These are phyloP conservation scores for Nomada ruficornis DNA, from an alignment of 2,888 invertebrate species.

Conservation along the genomic window DNA sequence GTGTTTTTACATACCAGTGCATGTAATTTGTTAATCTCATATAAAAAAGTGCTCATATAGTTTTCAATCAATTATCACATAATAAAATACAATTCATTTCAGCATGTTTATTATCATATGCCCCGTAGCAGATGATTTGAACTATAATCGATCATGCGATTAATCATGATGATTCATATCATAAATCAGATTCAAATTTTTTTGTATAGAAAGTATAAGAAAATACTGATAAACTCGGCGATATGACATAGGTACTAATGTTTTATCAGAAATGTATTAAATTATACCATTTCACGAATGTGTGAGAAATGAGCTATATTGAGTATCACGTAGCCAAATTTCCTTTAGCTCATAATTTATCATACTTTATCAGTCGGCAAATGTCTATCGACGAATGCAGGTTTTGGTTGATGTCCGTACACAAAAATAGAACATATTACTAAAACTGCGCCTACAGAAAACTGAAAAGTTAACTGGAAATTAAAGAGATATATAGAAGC, in stretches of 20 bases:
- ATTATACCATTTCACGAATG: constrained; percentile 5
- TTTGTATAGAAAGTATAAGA: not conserved
- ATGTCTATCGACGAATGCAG: constrained; percentile 64
- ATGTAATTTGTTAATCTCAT: constrained; percentile 12
- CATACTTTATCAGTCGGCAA: constrained; percentile 73
- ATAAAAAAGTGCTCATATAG: constrained; percentile 20
- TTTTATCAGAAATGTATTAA: constrained; percentile 2
- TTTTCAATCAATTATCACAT: not conserved
- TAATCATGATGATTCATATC: not conserved
- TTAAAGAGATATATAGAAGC: constrained; percentile 97
- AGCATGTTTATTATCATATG: not conserved
- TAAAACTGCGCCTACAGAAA: constrained; percentile 92
- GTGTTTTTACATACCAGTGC: not conserved
- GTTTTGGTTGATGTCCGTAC: constrained; percentile 92
- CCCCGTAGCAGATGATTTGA: not conserved
- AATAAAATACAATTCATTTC: constrained; percentile 1
- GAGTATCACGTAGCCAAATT: not conserved
- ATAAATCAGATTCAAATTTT: not conserved
- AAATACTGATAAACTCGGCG: constrained; percentile 3
- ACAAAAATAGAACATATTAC: constrained; percentile 98
- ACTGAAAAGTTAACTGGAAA: constrained; percentile 94
- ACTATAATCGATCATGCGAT: not conserved
- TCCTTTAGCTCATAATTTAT: constrained; percentile 41
- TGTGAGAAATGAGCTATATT: constrained; percentile 1
- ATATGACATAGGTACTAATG: constrained; percentile 1